phyloP scores from a whole-genome alignment of 2,888 invertebrate genomes.

The Ariolimax columbianus region DNA sequence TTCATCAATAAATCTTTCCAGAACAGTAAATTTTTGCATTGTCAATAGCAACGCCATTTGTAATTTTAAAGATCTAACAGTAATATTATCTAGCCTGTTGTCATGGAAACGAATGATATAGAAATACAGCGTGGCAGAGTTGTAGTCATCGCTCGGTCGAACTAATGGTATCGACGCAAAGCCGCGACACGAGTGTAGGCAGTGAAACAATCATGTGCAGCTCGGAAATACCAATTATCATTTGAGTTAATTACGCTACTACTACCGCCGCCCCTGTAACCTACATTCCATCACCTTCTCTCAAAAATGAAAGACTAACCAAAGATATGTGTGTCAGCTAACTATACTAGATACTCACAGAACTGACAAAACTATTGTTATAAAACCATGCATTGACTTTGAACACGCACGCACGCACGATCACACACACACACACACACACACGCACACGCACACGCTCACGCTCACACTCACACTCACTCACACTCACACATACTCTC shows the following conservation, averaged over 20 bases:
- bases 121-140: not conserved
- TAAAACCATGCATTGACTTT: no score
- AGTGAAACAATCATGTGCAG: not conserved
- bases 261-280: no score
- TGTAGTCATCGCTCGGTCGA: not conserved
- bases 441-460: no score
- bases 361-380: not conserved
- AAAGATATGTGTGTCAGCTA: no score
- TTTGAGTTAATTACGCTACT: no score
- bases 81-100: slow-evolving; percentile 20
- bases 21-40: not conserved
- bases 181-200: not conserved
- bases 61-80: slow-evolving; percentile 21
- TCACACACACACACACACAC: no score
- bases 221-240: not conserved
- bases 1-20: not conserved
- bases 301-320: no score
- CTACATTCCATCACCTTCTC: no score
- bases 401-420: no score
- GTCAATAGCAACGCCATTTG: not conserved
- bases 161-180: not conserved
- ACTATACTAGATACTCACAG: no score
- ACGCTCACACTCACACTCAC: no score
- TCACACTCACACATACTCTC: no score
- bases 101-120: slow-evolving; percentile 25